Conservation (phyloP, 2,113 vertebrate genomes). For the Seriola dumerili region DNA sequence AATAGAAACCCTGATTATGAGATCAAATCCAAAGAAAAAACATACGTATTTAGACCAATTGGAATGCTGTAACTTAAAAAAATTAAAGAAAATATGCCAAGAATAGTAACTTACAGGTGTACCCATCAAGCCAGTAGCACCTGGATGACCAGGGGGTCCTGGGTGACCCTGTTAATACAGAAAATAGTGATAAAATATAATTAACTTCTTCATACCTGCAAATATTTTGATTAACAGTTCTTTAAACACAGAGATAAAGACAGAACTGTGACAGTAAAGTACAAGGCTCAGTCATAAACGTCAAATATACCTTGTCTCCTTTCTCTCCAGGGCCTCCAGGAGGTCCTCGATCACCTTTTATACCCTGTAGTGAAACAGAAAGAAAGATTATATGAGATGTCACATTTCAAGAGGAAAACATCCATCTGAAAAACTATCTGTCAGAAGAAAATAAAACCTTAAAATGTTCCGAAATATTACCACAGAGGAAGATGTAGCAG, state of each 20-base stretch:
- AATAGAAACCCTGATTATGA: conserved; percentile 31
- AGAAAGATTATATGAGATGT: conserved; percentile 1
- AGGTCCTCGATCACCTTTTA: conserved; percentile 90
- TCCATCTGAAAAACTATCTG: background rate
- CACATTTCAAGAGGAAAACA: background rate
- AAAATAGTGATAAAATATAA: conserved; percentile 7
- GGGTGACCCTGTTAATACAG: conserved; percentile 88
- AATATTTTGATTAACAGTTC: background rate
- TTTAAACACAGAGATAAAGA: background rate
- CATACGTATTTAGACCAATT: background rate
- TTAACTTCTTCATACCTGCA: background rate
- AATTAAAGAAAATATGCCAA: background rate
- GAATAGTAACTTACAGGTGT: conserved; percentile 87
- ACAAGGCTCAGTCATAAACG: background rate
- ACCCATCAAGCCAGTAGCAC: conserved; percentile 89
- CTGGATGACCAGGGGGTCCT: conserved; percentile 92
- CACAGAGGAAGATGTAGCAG: background rate
- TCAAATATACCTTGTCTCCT: conserved; percentile 89
- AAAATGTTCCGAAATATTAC: background rate
- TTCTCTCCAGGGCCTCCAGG: conserved; percentile 88
- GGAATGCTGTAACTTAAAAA: too few species aligned
- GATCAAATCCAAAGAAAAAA: conserved; percentile 1
- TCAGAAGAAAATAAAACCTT: background rate
- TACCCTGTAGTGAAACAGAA: conserved; percentile 80
- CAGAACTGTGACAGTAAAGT: background rate